These are phyloP conservation scores for Sinocyclocheilus maitianheensis DNA, from an alignment of 2,113 vertebrate species.

Conservation along the genomic window DNA sequence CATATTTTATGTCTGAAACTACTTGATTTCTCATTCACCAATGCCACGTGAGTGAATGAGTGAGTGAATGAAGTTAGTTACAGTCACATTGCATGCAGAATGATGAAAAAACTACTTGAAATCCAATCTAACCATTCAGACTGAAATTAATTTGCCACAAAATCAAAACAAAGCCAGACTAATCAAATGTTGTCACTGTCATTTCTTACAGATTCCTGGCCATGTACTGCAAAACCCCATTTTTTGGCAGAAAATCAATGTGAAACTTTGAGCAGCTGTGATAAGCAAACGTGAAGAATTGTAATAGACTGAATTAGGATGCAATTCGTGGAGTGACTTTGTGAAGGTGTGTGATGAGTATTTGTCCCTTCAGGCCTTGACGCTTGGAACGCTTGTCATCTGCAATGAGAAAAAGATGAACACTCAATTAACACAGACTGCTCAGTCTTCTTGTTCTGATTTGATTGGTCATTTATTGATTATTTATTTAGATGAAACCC, in stretches of 20 bases:
- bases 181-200: constrained; percentile 21
- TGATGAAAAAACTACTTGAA: background rate
- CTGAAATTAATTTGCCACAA: background rate
- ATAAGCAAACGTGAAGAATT: background rate
- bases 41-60: background rate
- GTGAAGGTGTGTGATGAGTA: constrained; percentile 8
- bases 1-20: background rate
- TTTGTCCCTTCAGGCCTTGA: background rate
- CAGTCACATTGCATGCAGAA: background rate
- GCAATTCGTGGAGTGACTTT: background rate
- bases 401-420: background rate
- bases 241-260: constrained; percentile 14
- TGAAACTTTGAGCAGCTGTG: constrained; percentile 14
- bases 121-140: constrained; percentile 12
- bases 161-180: constrained; percentile 19
- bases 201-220: background rate
- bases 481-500: background rate
- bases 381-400: background rate
- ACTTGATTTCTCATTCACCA: background rate
- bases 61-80: background rate
- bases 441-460: background rate
- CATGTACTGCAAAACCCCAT: background rate
- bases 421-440: background rate
- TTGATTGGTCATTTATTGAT: constrained; percentile 9
- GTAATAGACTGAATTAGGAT: constrained; percentile 9